phyloP scores from a whole-genome alignment of 2,113 vertebrate species.

The Rhinolophus sinicus region DNA sequence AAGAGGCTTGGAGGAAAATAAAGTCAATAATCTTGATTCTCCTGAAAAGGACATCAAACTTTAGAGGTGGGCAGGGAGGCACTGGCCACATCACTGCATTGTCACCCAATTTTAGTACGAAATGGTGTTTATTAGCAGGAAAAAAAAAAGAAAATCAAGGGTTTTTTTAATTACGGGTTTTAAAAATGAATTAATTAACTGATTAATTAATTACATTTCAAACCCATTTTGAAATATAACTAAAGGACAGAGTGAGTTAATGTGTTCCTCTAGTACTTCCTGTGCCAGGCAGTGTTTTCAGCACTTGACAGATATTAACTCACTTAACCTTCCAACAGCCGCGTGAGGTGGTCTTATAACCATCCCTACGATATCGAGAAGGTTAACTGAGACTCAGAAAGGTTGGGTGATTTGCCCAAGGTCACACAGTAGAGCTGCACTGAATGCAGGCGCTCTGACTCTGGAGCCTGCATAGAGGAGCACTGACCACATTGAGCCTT shows the following conservation, averaged over 20 bases:
- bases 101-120: background rate
- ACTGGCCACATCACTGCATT: background rate
- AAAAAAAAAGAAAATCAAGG: background rate
- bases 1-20: background rate
- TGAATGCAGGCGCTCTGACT: background rate
- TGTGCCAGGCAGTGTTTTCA: background rate
- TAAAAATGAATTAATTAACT: background rate
- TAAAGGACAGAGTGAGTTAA: background rate
- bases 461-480: background rate
- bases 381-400: background rate
- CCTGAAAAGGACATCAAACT: background rate
- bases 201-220: background rate
- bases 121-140: background rate
- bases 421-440: background rate
- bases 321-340: background rate
- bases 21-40: background rate
- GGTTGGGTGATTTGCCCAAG: background rate
- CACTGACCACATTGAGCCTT: background rate
- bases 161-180: background rate
- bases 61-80: background rate
- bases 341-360: accelerated
- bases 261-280: background rate
- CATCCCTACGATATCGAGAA: accelerated
- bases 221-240: background rate
- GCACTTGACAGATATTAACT: background rate